Evolutionary conservation across 2,113 vertebrate genomes (phyloP), one percentile per base, ranked within the genome.

Genomic region (Erpornis zantholeuca): DNA sequence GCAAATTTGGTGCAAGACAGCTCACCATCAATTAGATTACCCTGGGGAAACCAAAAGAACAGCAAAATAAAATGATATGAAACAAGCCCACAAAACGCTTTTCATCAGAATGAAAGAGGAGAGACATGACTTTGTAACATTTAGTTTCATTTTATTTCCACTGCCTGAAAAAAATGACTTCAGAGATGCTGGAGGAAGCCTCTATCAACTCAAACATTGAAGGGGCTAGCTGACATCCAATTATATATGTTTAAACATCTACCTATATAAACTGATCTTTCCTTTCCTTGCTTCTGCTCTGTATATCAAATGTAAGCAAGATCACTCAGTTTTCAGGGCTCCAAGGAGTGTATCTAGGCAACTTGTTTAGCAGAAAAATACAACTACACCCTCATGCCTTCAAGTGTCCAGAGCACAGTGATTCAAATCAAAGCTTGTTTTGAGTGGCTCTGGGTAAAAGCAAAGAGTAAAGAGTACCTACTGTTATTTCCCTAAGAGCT

Each of bases 391-490:
- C 23, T 80, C 52, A 28, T 17, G 21, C 64, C 38, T 86, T 86
- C 72, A 63, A 68, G 33, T 47, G 24, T 23, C 28, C 69, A 49
- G 52, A 92, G 49, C 9, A 31, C 42, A 54, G 33, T 8, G 12
- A 45, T 44, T 77, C 64, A 77, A 63, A 92, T 24, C 29, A 86
- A 75, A 94, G 47, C 52, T 63, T 52, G 53, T 42, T 86, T 38
- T 49, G 33, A 79, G 66, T 54, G 59, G 11, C 49, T 57, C 65
- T 33, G 19, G 63, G 45, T 53, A 25, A 84, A 88, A 80, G 20
- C 7, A 35, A 60, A 63, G 38, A 38, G 33, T 1, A 35, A 60
- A 63, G 38, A 38, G 33, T 1, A 60, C 7, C 36, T 0, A 0
- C 35, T 87, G 38, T 22, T 27, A 28, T 42, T 82, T 71, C 35